Evolutionary conservation across 2,113 vertebrate species (phyloP).

Genomic region (Nothoprocta pentlandii): DNA sequence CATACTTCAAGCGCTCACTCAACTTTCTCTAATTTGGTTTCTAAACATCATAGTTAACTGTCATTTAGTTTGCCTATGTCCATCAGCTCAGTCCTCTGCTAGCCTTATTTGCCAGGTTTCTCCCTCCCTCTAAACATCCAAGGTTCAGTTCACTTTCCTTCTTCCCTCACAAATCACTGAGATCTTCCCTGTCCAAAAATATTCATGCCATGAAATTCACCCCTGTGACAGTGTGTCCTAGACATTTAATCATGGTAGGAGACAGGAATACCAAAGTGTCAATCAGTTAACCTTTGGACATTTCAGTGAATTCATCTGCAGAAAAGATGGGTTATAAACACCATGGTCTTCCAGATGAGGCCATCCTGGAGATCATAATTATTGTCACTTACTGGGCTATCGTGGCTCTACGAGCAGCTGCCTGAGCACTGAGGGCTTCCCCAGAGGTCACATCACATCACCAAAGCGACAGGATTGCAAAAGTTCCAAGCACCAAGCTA

Average conservation of each 20-base stretch:
- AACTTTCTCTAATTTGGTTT: neutral
- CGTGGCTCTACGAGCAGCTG: neutral
- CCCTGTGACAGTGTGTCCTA: neutral
- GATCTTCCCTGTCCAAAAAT: neutral
- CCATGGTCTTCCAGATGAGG: neutral
- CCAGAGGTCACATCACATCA: neutral
- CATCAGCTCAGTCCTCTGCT: too few relatives aligned
- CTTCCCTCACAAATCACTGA: neutral
- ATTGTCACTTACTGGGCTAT: neutral
- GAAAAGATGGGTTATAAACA: neutral
- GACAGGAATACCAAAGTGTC: neutral
- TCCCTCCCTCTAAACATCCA: neutral
- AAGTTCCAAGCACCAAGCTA: neutral
- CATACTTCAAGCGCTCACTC: neutral
- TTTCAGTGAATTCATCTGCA: neutral
- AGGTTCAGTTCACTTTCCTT: neutral
- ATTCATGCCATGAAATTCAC: neutral
- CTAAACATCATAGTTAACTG: neutral
- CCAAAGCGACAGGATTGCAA: neutral
- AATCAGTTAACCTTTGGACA: neutral
- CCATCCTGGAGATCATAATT: neutral
- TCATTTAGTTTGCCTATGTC: neutral
- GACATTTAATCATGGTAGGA: neutral
- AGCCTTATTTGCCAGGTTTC: neutral
- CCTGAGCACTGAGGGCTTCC: neutral